Evolutionary conservation across 2,113 vertebrate genomes (phyloP), one percentile per base, ranked within the genome.

Genomic region (Mirounga angustirostris): DNA sequence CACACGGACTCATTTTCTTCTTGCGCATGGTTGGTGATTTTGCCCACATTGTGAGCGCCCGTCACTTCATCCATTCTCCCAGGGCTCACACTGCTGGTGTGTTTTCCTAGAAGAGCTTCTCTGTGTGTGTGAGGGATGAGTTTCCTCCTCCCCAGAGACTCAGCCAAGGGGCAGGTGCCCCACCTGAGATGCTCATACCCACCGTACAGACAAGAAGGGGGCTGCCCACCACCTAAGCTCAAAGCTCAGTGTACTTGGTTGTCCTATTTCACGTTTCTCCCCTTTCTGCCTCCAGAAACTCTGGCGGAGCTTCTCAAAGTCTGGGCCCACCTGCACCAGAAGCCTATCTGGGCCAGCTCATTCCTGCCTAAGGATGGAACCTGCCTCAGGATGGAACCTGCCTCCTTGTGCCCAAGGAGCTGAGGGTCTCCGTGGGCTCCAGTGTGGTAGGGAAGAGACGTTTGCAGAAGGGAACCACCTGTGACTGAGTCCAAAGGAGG

Each of bases 181-280:
- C 54, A 4, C 50, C 52, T 24, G 50, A 89, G 22, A 58, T 1
- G 7, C 52, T 40, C 24, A 26, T 0, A 1, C 46, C 61, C 58
- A 19, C 63, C 0, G 14, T 11, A 21, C 4, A 6, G 33, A 24
- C 15, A 54, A n/a, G 28, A 7, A 15, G 26, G 56, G 18, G 5
- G 28, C 54, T 12, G 63, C 73, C 36, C 43, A 24, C 7, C 28
- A 21, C 43, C 54, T 73, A 50, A n/a, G 28, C 88, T 79, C 79
- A 33, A 63, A 52, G 52, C 22, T 56, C 56, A 5, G 1, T 19
- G 74, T 12, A 33, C 89, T 56, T 33, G 40, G 71, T 63, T n/a
- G 3, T 52, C 71, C 1, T 9, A 4, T 33, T 65, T 67, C 40
- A 28, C 46, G 1, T 40, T 69, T 50, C 5, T 36, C 33, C 54